Evolutionary conservation across 2,888 invertebrate species (phyloP), one percentile per base, ranked within the genome.

Genomic region (Schrankia costaestrigalis): DNA sequence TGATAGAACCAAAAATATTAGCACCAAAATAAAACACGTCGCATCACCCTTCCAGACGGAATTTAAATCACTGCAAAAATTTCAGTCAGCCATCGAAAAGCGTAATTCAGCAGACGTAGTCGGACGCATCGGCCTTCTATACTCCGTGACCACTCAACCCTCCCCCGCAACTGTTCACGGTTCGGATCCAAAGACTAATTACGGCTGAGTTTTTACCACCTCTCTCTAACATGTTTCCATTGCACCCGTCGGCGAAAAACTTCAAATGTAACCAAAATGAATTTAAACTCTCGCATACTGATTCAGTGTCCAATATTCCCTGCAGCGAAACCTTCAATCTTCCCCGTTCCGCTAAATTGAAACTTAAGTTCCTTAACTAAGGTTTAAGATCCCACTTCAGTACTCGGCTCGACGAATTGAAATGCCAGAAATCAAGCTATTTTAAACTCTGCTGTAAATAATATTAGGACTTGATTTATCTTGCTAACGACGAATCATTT

Each of bases 121-220:
- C 49, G 63, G 56, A 60, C 60, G 63, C 60, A 63, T 53, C 54
- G 64, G 63, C 59, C 63, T 58, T 62, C 47, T 41, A 11, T 11
- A 43, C 57, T 60, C 54, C 35, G 41, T 40, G 45, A 35, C 45
- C 59, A 51, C 54, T 56, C 47, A 42, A 41, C 54, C 38, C 52
- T 56, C 65, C 61, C 58, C 61, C 61, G 59, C 66, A 58, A 63
- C 71, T 70, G 74, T 78, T 78, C 74, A 76, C 76, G 71, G 77
- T 74, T 74, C 68, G 64, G 48, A 64, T 77, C 64, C 71, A 74
- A 73, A 75, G 69, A 80, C 81, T 84, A 82, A 84, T 84, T 84
- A 83, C 77, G 60, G 54, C 69, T 56, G 66, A 73, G 72, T 79
- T 78, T 79, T 78, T 78, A 76, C 75, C 70, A 65, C 66, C 67